Evolutionary conservation across 2,797 vertebrate species (phyloP).

Genomic region (Sebastes iracundus): DNA sequence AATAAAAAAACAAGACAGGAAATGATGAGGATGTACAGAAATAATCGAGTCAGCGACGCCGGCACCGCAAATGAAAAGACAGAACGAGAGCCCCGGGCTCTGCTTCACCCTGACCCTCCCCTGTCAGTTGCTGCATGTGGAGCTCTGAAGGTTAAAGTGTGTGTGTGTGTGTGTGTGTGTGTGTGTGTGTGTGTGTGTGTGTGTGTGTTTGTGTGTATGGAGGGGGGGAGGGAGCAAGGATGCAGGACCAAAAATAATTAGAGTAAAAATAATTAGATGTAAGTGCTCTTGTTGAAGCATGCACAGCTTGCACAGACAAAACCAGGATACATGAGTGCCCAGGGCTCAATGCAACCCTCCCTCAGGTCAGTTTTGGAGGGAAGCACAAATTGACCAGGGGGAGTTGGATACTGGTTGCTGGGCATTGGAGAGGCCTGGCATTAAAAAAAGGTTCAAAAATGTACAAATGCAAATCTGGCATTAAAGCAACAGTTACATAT

Average conservation of each 20-base stretch:
- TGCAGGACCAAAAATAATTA: slow-evolving; percentile 74
- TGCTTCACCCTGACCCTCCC: slow-evolving; percentile 66
- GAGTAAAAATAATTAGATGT: slow-evolving; percentile 79
- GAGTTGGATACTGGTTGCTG: not conserved
- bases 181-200: slow-evolving; percentile 22
- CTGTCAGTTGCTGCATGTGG: slow-evolving; percentile 57
- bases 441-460: not conserved
- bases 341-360: slow-evolving; percentile 31
- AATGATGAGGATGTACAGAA: slow-evolving; percentile 48
- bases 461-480: not conserved
- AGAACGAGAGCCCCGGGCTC: slow-evolving; percentile 56
- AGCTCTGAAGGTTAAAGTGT: slow-evolving; percentile 63
- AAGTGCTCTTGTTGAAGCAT: slow-evolving; percentile 68
- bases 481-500: not conserved
- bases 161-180: slow-evolving; percentile 27
- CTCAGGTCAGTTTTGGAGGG: slow-evolving; percentile 23
- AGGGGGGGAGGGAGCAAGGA: not conserved
- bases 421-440: not conserved
- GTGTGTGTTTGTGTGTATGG: slow-evolving; percentile 13
- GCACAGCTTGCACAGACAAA: slow-evolving; percentile 52
- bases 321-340: slow-evolving; percentile 31
- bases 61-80: slow-evolving; percentile 57
- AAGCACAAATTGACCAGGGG: slow-evolving; percentile 7
- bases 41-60: slow-evolving; percentile 51
- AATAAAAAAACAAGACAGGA: slow-evolving; percentile 13